These are phyloP conservation scores for Squalus acanthias DNA, from an alignment of 2,797 vertebrate species.

Conservation along the genomic window DNA sequence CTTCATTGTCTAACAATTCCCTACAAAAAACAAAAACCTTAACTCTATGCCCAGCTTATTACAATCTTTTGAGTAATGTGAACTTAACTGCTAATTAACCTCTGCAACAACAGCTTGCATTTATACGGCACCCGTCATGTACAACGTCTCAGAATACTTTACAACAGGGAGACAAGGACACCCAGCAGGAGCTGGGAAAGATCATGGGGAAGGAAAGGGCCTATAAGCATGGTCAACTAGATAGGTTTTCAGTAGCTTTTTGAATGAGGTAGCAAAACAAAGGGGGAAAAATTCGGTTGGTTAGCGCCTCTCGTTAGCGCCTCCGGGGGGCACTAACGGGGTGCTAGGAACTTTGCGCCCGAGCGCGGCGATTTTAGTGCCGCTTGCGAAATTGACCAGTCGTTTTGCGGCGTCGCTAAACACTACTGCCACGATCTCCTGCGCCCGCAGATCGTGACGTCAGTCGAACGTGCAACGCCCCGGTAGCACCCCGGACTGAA, in stretches of 20 bases:
- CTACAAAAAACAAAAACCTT: neutral
- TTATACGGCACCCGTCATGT: neutral
- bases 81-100: neutral
- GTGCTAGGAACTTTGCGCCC: too few relatives aligned
- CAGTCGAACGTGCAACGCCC: too few relatives aligned
- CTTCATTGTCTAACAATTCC: neutral
- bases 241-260: neutral
- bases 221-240: neutral
- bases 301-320: too few relatives aligned
- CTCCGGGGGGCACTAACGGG: too few relatives aligned
- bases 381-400: too few relatives aligned
- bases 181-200: neutral
- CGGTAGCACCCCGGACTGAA: too few relatives aligned
- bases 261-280: neutral
- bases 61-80: neutral
- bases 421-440: too few relatives aligned
- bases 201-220: neutral
- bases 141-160: neutral
- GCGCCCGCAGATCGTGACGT: too few relatives aligned
- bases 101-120: neutral
- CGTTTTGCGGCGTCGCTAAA: too few relatives aligned
- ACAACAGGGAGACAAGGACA: neutral
- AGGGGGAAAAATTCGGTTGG: too few relatives aligned
- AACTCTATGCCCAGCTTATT: neutral
- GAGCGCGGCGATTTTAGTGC: too few relatives aligned